These are phyloP conservation scores for Brevipalpus yothersi DNA, from an alignment of 1,140 invertebrate genomes.

Conservation along the genomic window DNA sequence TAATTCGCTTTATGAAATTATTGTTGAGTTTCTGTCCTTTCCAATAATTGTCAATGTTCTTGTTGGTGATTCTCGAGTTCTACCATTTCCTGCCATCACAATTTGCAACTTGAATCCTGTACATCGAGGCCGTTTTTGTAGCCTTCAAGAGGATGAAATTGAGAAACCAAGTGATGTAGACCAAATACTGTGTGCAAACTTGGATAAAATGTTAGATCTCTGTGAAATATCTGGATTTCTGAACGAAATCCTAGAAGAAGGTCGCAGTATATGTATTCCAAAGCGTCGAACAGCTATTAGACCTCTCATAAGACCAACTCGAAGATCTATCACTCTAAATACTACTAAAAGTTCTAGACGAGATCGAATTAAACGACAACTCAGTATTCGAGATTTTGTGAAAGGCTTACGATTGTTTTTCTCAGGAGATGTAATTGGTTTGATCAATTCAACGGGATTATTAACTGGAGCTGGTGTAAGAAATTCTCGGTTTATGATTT, in stretches of 20 bases:
- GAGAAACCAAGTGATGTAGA: slow-evolving; percentile 7
- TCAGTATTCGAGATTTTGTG: neutral
- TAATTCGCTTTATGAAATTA: slow-evolving; percentile 4
- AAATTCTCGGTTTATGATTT: neutral
- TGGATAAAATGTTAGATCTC: slow-evolving; percentile 5
- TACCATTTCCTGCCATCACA: slow-evolving; percentile 20
- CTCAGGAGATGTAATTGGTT: neutral
- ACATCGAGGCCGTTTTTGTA: slow-evolving; percentile 10
- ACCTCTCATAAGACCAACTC: neutral
- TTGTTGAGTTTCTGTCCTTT: slow-evolving; percentile 10
- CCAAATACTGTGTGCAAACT: slow-evolving; percentile 7
- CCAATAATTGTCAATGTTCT: slow-evolving; percentile 11
- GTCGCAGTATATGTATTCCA: neutral
- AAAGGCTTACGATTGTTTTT: neutral
- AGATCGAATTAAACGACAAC: neutral
- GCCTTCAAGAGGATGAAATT: neutral
- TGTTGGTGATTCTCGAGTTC: slow-evolving; percentile 10
- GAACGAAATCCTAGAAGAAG: neutral
- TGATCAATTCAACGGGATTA: neutral
- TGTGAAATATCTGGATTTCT: slow-evolving; percentile 7
- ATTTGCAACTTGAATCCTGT: slow-evolving; percentile 22
- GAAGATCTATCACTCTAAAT: neutral
- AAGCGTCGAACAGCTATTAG: neutral
- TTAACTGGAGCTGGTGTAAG: neutral
- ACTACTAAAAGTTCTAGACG: neutral